phyloP scores from a whole-genome alignment of 64 coral and sea anemone species.

The Pachyseris speciosa region DNA sequence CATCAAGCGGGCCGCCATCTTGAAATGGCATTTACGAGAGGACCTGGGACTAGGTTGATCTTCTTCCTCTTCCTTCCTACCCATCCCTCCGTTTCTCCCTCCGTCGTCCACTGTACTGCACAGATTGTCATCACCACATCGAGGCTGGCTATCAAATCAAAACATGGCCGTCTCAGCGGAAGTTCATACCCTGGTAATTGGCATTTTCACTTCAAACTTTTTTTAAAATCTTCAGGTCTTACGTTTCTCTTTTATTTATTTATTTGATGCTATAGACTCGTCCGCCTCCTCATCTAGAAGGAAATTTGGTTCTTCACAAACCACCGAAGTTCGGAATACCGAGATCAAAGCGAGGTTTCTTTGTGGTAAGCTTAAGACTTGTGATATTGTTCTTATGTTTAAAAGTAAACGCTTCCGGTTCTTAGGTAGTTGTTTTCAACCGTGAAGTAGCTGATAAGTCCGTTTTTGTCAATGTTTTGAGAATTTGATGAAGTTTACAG shows the following conservation, averaged over 20 bases:
- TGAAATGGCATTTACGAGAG: not conserved
- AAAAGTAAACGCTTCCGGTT: too few relatives aligned
- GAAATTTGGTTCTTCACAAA: slow-evolving; percentile 17
- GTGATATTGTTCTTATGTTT: too few relatives aligned
- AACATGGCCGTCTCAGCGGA: not conserved
- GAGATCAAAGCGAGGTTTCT: slow-evolving; percentile 5
- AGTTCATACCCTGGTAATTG: not conserved
- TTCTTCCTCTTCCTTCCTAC: not conserved
- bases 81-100: too few relatives aligned
- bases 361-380: not conserved
- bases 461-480: too few relatives aligned
- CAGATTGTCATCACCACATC: not conserved
- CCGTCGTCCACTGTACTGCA: too few relatives aligned
- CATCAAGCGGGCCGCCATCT: not conserved
- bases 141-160: not conserved
- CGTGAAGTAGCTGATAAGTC: too few relatives aligned
- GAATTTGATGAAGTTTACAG: too few relatives aligned
- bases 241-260: not conserved
- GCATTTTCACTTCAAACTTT: not conserved
- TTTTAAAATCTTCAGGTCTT: not conserved
- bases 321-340: not conserved
- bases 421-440: too few relatives aligned
- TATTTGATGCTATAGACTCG: not conserved
- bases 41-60: not conserved
- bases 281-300: slow-evolving; percentile 28